Percentiles rank a stretch among this genome's conserved stretches.
These are phyloP conservation scores for Nemotelus pantherinus DNA, from an alignment of 2,888 invertebrate species.

Conservation along the genomic window DNA sequence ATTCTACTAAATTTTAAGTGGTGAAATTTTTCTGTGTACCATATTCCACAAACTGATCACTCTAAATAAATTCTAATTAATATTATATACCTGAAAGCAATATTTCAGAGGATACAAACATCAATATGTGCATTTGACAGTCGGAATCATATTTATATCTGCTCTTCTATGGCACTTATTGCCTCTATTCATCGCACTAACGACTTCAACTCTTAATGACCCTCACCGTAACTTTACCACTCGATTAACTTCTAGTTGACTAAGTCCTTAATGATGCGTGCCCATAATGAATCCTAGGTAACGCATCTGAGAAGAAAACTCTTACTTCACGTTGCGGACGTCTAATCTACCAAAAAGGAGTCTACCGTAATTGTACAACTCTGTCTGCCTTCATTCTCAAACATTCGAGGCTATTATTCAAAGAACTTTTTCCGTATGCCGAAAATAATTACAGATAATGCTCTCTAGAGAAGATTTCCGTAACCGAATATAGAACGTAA, in stretches of 20 bases:
- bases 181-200: conserved; percentile 18
- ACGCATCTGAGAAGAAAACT: conserved; percentile 11
- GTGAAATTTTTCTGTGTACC: too few species aligned
- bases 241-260: conserved; percentile 34
- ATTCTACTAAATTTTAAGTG: too few species aligned
- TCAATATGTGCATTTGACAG: too few species aligned
- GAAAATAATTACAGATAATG: conserved; percentile 37
- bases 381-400: background rate
- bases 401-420: conserved; percentile 12
- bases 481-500: conserved; percentile 31
- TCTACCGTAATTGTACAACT: background rate
- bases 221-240: conserved; percentile 13
- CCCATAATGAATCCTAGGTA: conserved; percentile 18
- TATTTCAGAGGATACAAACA: too few species aligned
- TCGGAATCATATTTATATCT: too few species aligned
- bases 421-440: conserved; percentile 5
- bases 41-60: too few species aligned
- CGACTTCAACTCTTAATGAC: conserved; percentile 33
- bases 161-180: too few species aligned
- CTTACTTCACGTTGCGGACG: background rate
- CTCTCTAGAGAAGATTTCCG: conserved; percentile 10
- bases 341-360: background rate
- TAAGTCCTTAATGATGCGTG: conserved; percentile 24
- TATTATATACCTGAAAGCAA: too few species aligned
- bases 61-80: too few species aligned